Conservation (phyloP, 2,797 vertebrate genomes). For the Setipinna tenuifilis region DNA sequence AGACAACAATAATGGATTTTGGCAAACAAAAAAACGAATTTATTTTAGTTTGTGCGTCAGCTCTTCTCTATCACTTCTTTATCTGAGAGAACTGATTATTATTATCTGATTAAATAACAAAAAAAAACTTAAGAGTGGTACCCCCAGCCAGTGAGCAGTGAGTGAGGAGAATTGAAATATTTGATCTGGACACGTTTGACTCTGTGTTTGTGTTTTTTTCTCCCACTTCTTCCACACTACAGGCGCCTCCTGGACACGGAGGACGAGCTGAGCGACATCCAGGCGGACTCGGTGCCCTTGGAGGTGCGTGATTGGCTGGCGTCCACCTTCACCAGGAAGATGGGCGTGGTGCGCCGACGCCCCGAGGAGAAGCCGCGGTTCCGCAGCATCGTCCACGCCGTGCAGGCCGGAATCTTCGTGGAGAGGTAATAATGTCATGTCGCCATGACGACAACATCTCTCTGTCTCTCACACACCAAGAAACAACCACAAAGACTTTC, state of each 20-base stretch:
- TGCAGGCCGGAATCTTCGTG: constrained; percentile 98
- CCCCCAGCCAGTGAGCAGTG: no score
- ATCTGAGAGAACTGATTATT: no score
- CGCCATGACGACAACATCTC: background rate
- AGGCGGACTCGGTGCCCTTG: constrained; percentile 88
- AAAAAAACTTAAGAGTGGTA: no score
- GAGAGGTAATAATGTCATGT: constrained; percentile 80
- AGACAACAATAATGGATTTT: background rate
- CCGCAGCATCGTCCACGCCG: constrained; percentile 95
- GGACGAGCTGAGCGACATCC: constrained; percentile 93
- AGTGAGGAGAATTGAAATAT: no score
- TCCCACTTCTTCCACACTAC: constrained; percentile 43
- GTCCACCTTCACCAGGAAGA: constrained; percentile 95
- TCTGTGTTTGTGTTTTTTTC: no score
- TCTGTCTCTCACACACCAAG: no score
- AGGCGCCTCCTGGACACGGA: constrained; percentile 93
- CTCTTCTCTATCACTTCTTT: no score
- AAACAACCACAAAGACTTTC: no score
- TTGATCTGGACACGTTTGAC: no score
- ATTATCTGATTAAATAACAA: no score
- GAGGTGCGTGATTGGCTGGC: constrained; percentile 98
- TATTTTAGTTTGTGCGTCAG: no score
- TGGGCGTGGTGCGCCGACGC: constrained; percentile 89
- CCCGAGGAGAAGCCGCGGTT: constrained; percentile 96
- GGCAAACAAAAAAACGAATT: no score